phyloP scores from a whole-genome alignment of 2,113 vertebrate species.

The Perca flavescens region DNA sequence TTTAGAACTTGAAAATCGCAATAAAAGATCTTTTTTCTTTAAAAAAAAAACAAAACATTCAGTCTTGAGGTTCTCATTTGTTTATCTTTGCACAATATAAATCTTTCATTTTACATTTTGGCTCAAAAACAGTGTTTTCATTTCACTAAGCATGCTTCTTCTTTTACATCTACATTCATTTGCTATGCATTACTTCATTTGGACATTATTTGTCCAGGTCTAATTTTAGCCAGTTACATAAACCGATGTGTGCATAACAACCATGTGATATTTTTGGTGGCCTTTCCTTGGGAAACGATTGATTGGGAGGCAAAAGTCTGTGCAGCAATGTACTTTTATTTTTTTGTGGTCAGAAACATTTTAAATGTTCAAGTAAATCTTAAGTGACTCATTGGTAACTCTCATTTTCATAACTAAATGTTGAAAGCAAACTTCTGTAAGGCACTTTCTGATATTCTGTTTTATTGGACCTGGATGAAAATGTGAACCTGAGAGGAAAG shows the following conservation, averaged over 20 bases:
- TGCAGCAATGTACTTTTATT: background rate
- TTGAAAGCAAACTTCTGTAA: background rate
- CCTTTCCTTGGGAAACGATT: background rate
- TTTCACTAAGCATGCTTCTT: background rate
- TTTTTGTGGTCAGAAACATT: background rate
- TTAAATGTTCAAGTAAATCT: background rate
- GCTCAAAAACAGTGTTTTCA: background rate
- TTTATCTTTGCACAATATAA: background rate
- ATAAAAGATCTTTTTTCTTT: background rate
- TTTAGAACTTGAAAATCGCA: background rate
- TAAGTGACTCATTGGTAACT: background rate
- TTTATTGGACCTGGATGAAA: background rate
- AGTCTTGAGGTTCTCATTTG: background rate
- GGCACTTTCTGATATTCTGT: background rate
- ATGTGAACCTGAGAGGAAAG: background rate
- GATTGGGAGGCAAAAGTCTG: background rate
- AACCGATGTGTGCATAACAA: conserved; percentile 21
- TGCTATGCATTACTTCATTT: background rate
- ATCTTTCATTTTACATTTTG: background rate
- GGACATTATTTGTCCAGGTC: conserved; percentile 16
- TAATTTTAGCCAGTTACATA: conserved; percentile 35
- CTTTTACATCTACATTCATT: background rate
- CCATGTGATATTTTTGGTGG: background rate
- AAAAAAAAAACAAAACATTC: background rate
- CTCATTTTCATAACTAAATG: background rate